Evolutionary conservation across 2,888 invertebrate species (phyloP).

Genomic region (Acleris emargana): DNA sequence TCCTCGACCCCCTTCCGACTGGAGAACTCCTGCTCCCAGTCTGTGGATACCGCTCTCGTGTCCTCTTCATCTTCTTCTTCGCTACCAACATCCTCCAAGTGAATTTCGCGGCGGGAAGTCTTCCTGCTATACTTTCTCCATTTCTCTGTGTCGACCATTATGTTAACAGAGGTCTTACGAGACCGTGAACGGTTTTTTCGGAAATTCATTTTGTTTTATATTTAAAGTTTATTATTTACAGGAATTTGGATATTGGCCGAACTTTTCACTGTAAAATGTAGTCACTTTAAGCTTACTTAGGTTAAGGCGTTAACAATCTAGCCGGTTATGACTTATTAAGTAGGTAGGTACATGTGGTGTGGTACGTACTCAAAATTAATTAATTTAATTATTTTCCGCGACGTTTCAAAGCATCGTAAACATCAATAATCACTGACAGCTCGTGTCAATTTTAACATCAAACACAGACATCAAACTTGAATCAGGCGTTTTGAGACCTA

Average conservation of each 20-base stretch:
- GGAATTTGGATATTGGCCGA: slow-evolving; percentile 29
- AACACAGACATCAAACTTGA: too few species aligned
- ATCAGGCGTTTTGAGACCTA: too few species aligned
- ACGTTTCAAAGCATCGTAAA: background rate
- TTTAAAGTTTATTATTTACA: slow-evolving; percentile 14
- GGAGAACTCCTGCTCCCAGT: slow-evolving; percentile 71
- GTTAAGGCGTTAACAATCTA: slow-evolving; percentile 50
- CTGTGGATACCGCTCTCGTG: slow-evolving; percentile 47
- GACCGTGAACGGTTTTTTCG: slow-evolving; percentile 59
- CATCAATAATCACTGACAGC: background rate
- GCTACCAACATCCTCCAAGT: slow-evolving; percentile 46
- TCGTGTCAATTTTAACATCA: background rate
- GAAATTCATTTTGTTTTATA: slow-evolving; percentile 62
- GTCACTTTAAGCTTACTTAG: slow-evolving; percentile 54
- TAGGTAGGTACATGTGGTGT: too few species aligned
- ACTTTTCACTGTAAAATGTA: slow-evolving; percentile 13
- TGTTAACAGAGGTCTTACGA: slow-evolving; percentile 58
- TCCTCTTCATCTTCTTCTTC: slow-evolving; percentile 57
- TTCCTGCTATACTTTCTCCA: slow-evolving; percentile 61
- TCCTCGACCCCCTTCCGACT: slow-evolving; percentile 57
- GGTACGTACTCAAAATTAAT: background rate
- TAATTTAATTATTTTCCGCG: background rate
- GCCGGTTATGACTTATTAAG: slow-evolving; percentile 47
- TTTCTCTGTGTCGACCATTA: slow-evolving; percentile 59
- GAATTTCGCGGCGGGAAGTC: slow-evolving; percentile 50